Percentiles rank a stretch among this genome's conserved stretches.
Conservation (phyloP, 2,888 invertebrate genomes). For the Trachelus stipa region DNA sequence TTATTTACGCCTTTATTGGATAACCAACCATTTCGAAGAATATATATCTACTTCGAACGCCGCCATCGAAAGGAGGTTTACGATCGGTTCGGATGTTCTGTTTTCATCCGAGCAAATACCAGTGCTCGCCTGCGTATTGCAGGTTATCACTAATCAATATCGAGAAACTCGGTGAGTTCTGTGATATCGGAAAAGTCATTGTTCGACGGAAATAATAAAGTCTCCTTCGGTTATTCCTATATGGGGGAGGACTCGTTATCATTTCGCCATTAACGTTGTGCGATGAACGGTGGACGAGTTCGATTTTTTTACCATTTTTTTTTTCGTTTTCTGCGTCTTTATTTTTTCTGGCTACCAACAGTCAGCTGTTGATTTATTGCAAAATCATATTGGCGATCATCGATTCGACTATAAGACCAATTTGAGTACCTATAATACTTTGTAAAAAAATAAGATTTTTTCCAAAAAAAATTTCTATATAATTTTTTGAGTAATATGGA, state of each 20-base stretch:
- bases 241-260: not conserved
- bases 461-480: too few relatives aligned
- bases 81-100: not conserved
- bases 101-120: not conserved
- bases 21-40: not conserved
- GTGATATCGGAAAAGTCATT: not conserved
- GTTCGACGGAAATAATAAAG: not conserved
- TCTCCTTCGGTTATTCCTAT: not conserved
- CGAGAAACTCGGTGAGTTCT: not conserved
- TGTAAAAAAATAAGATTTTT: too few relatives aligned
- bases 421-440: not conserved
- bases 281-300: not conserved
- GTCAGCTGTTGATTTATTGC: not conserved
- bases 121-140: not conserved
- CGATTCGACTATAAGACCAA: not conserved
- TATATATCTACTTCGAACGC: not conserved
- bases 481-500: too few relatives aligned
- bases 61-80: not conserved
- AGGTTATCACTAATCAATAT: not conserved
- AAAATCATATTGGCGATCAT: not conserved
- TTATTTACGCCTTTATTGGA: not conserved
- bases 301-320: not conserved
- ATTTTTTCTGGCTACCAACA: not conserved
- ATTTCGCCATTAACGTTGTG: not conserved
- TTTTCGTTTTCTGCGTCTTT: too few relatives aligned